Evolutionary conservation across 2,888 invertebrate genomes (phyloP).

Genomic region (Nomada ferruginata): DNA sequence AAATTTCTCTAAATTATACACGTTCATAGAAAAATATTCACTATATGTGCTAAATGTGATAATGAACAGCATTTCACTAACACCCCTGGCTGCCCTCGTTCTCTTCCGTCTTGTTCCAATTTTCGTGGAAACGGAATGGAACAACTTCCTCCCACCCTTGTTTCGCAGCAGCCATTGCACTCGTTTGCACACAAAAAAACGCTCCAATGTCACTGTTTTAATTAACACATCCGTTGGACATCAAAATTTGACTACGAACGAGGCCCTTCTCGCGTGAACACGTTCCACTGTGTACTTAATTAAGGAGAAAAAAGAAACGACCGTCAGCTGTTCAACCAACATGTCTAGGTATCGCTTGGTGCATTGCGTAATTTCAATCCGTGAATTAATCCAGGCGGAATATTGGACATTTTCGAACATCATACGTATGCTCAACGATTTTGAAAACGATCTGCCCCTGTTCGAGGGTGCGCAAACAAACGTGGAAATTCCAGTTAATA

Average conservation of each 20-base stretch:
- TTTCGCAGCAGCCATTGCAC: not conserved
- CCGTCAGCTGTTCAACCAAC: not conserved
- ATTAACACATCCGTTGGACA: constrained; percentile 34
- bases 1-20: not conserved
- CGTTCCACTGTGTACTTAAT: not conserved
- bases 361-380: too few species aligned
- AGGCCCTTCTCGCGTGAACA: not conserved
- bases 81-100: not conserved
- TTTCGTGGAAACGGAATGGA: constrained; percentile 16
- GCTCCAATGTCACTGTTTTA: constrained; percentile 17
- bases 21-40: not conserved
- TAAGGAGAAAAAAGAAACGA: not conserved
- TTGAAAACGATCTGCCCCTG: not conserved
- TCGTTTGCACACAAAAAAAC: too few species aligned
- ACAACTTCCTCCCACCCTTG: not conserved
- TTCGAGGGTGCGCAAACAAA: not conserved
- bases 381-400: not conserved
- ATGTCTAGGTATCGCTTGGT: not conserved
- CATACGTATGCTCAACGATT: not conserved
- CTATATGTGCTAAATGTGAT: not conserved
- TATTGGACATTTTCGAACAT: not conserved
- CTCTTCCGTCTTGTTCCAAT: not conserved
- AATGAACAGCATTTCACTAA: not conserved
- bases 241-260: constrained; percentile 10
- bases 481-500: constrained; percentile 32